Evolutionary conservation across 2,888 invertebrate species (phyloP).

Genomic region (Pyralis farinalis): DNA sequence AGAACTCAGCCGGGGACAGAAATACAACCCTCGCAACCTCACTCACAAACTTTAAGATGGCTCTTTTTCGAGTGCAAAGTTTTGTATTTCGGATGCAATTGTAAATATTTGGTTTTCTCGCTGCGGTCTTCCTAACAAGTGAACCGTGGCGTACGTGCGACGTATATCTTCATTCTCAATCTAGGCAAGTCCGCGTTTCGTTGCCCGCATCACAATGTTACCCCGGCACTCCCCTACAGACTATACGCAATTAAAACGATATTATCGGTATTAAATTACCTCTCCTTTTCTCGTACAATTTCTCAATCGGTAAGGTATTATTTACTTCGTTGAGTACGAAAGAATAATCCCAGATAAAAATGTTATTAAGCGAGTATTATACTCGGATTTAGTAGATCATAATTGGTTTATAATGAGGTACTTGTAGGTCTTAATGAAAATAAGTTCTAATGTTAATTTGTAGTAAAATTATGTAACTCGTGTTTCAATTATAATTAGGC

Average conservation of each 20-base stretch:
- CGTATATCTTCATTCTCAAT: constrained; percentile 47
- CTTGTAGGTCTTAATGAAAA: constrained; percentile 7
- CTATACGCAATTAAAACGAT: constrained; percentile 66
- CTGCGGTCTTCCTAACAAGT: constrained; percentile 63
- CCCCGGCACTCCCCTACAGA: constrained; percentile 27
- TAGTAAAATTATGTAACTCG: not conserved
- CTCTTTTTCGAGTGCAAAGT: constrained; percentile 60
- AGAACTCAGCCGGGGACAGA: constrained; percentile 51
- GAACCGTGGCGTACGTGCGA: constrained; percentile 57
- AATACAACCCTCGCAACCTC: constrained; percentile 33
- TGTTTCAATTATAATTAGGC: too few species aligned
- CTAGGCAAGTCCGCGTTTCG: constrained; percentile 39
- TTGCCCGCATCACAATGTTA: constrained; percentile 54
- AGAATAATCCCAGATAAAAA: constrained; percentile 10
- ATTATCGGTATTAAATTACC: constrained; percentile 58
- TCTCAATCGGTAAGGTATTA: constrained; percentile 27
- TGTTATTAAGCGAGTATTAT: constrained; percentile 8
- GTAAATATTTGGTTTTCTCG: constrained; percentile 65
- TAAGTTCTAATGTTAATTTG: constrained; percentile 6
- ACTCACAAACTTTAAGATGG: constrained; percentile 42
- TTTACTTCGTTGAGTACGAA: constrained; percentile 1
- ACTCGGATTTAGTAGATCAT: constrained; percentile 6
- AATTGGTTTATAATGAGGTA: constrained; percentile 10
- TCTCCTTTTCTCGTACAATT: constrained; percentile 35
- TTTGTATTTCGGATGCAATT: constrained; percentile 63